These are phyloP conservation scores for Ciona savignyi DNA, from an alignment of 23 tunicate species.

Conservation along the genomic window DNA sequence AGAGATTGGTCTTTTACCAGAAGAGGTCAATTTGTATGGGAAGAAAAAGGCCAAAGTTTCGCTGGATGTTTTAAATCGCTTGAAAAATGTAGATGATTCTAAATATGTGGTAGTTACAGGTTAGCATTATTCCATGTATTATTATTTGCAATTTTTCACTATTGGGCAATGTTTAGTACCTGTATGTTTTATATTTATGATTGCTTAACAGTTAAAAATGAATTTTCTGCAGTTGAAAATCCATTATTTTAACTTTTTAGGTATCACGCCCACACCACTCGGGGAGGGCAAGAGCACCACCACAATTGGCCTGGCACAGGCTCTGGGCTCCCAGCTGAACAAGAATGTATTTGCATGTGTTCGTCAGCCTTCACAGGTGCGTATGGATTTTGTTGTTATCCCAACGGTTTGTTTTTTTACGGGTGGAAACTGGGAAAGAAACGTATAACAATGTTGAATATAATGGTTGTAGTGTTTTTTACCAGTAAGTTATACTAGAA, in stretches of 20 bases:
- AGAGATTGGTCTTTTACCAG: conserved; percentile 69
- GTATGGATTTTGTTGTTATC: too few species aligned
- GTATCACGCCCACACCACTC: conserved; percentile 97
- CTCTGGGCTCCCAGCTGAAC: conserved; percentile 88
- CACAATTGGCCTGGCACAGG: conserved; percentile 94
- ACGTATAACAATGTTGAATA: too few species aligned
- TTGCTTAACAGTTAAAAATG: too few species aligned
- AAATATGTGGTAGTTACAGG: conserved; percentile 93
- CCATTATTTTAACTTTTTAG: conserved; percentile 17
- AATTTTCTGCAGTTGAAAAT: too few species aligned
- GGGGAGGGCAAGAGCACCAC: conserved; percentile 99
- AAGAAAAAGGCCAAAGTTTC: conserved; percentile 92
- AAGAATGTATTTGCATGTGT: conserved; percentile 96
- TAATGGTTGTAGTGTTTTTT: too few species aligned
- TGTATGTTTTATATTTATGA: too few species aligned
- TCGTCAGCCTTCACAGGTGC: conserved; percentile 86
- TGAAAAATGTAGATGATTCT: conserved; percentile 65
- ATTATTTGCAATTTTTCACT: too few species aligned
- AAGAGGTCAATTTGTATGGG: conserved; percentile 90
- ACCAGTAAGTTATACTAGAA: too few species aligned
- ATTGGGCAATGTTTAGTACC: too few species aligned
- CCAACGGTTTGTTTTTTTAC: too few species aligned
- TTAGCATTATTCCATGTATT: neutral
- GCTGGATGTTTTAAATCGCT: conserved; percentile 53
- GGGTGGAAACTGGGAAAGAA: too few species aligned